Conservation (phyloP, 2,113 vertebrate genomes). For the Coptodon bakossiorum region DNA sequence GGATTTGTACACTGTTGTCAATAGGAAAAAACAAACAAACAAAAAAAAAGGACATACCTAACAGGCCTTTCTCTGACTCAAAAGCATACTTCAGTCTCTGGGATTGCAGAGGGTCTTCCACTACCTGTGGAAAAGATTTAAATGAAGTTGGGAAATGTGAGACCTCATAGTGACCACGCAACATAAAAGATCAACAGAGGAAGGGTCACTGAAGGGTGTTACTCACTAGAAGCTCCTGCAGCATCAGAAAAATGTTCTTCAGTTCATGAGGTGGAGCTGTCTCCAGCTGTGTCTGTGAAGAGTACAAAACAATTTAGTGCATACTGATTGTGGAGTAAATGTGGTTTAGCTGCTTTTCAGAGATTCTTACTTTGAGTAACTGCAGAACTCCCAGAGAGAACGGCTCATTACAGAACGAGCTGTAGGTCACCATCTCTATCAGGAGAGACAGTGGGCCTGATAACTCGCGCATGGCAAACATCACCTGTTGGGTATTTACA, state of each 20-base stretch:
- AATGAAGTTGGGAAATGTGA: neutral
- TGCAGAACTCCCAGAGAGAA: slow-evolving; percentile 91
- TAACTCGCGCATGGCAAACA: slow-evolving; percentile 93
- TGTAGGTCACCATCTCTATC: slow-evolving; percentile 92
- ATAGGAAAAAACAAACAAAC: neutral
- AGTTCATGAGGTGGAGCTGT: slow-evolving; percentile 93
- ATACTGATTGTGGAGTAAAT: neutral
- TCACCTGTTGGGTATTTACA: slow-evolving; percentile 75
- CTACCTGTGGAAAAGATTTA: slow-evolving; percentile 69
- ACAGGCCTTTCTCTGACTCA: slow-evolving; percentile 93
- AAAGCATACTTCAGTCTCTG: slow-evolving; percentile 95
- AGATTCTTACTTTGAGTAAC: slow-evolving; percentile 82
- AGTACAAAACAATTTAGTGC: neutral
- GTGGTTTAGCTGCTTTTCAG: too few relatives aligned
- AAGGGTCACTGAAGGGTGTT: neutral
- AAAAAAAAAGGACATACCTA: slow-evolving; percentile 73
- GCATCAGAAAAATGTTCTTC: slow-evolving; percentile 94
- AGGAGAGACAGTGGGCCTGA: slow-evolving; percentile 84
- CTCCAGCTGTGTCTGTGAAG: slow-evolving; percentile 86
- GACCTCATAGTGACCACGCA: neutral
- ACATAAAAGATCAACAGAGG: neutral
- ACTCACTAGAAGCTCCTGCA: slow-evolving; percentile 92
- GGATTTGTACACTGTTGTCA: neutral
- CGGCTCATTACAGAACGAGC: slow-evolving; percentile 92
- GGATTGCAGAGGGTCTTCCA: slow-evolving; percentile 90